Conservation (phyloP, 2,888 invertebrate genomes). For the Leptura quadrifasciata region DNA sequence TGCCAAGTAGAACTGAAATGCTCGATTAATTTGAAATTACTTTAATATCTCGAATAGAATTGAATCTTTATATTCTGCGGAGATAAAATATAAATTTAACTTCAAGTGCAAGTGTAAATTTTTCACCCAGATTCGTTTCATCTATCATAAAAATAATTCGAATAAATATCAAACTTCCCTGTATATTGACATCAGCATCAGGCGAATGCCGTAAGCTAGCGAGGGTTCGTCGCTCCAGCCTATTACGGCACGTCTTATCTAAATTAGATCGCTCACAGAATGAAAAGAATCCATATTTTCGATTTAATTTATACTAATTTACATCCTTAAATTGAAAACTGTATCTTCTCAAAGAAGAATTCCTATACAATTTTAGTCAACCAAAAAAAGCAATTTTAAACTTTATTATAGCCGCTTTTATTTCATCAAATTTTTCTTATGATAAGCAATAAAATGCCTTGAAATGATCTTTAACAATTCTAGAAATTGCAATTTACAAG, state of each 20-base stretch:
- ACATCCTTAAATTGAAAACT: constrained; percentile 72
- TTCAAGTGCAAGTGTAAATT: constrained; percentile 2
- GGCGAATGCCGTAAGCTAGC: constrained; percentile 32
- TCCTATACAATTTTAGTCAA: constrained; percentile 56
- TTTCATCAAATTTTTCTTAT: constrained; percentile 38
- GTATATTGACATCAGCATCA: constrained; percentile 50
- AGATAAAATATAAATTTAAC: not conserved
- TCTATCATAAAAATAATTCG: constrained; percentile 48
- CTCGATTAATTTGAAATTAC: not conserved
- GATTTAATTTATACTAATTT: constrained; percentile 73
- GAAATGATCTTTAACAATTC: constrained; percentile 1
- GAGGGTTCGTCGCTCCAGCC: constrained; percentile 59
- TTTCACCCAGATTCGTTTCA: constrained; percentile 24
- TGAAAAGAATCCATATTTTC: constrained; percentile 74
- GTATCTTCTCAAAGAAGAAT: constrained; percentile 41
- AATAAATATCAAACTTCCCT: constrained; percentile 54
- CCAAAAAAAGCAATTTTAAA: constrained; percentile 56
- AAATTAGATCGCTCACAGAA: constrained; percentile 72
- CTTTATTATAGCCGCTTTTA: constrained; percentile 39
- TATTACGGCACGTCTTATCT: constrained; percentile 71
- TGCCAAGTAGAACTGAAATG: not conserved
- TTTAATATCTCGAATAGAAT: constrained; percentile 1
- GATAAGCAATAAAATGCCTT: constrained; percentile 12
- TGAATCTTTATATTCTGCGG: not conserved
- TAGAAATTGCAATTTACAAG: not conserved